Percentiles rank a stretch among this genome's conserved stretches.
These are phyloP conservation scores for Spermophilus dauricus DNA, from an alignment of 2,113 vertebrate genomes.

Conservation along the genomic window DNA sequence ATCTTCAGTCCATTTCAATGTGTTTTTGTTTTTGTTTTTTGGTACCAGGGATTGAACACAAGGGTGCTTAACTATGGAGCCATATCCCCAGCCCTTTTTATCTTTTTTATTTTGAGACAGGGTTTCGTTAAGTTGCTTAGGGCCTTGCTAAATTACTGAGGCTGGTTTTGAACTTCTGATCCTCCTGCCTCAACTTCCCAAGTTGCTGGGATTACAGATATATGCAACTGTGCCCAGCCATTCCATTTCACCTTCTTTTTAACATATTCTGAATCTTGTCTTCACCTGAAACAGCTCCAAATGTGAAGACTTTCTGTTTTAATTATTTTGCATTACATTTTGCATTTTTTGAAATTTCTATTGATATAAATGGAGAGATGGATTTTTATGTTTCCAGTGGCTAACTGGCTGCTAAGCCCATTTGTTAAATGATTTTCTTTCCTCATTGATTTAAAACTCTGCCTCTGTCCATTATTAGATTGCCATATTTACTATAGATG, in stretches of 20 bases:
- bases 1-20: background rate
- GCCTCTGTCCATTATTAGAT: background rate
- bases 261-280: background rate
- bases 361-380: background rate
- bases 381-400: slow-evolving; percentile 41
- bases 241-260: background rate
- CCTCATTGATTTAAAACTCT: slow-evolving; percentile 5
- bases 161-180: no score
- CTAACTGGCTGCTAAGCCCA: background rate
- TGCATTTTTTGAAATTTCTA: slow-evolving; percentile 31
- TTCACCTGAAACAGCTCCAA: background rate
- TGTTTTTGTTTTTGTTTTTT: no score
- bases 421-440: slow-evolving; percentile 16
- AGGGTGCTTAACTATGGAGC: no score
- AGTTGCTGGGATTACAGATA: no score
- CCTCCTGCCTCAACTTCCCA: no score
- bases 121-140: no score
- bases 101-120: no score
- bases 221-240: no score
- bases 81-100: no score
- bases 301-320: slow-evolving; percentile 13
- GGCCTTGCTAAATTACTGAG: no score
- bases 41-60: no score
- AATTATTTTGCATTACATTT: slow-evolving; percentile 11
- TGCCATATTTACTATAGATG: background rate